Evolutionary conservation across 2,113 vertebrate genomes (phyloP), one percentile per base, ranked within the genome.

Genomic region (Cololabis saira): DNA sequence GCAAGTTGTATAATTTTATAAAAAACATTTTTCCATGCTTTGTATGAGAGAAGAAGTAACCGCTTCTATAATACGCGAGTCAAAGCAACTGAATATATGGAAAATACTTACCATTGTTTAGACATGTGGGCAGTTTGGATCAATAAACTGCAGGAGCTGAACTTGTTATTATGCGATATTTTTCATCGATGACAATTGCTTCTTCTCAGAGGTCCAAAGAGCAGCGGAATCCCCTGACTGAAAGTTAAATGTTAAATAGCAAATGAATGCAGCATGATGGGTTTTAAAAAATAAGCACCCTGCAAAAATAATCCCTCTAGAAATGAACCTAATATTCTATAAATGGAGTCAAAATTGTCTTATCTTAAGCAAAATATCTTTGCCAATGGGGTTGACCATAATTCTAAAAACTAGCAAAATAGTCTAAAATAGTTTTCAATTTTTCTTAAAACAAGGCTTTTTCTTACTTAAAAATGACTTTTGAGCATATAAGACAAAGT

Each of bases 11-110:
- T 71, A 59, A 71, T 68, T 55, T 71, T 67, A 65, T 17, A 60
- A 13, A 8, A 43, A 74, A 76, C 24, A 50, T 49, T 58, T 51
- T 24, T 61, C 18, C 40, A 50, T n/a, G 52, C 63, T 77, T 56
- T 69, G 48, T 76, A 82, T 51, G 16, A n/a, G 33, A 47, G 58
- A 19, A 42, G 43, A 56, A 37, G 12, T 55, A 84, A 61, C 17
- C 64, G 17, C 37, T 24, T 49, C 62, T 66, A 41, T 75, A 67
- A 70, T 65, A 71, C 45, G 11, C 19, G 17, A 55, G 49, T 53
- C 76, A 72, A 63, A 52, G 71, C 53, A 44, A 66, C 62, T 40
- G 72, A 33, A 81, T 67, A 52, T 61, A 30, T 13, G 11, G 44
- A 40, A 54, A 54, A 59, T 47, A 59, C 3, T 30, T 54, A n/a